phyloP scores from a whole-genome alignment of 64 coral and sea anemone species.

The Pachyseris speciosa region DNA sequence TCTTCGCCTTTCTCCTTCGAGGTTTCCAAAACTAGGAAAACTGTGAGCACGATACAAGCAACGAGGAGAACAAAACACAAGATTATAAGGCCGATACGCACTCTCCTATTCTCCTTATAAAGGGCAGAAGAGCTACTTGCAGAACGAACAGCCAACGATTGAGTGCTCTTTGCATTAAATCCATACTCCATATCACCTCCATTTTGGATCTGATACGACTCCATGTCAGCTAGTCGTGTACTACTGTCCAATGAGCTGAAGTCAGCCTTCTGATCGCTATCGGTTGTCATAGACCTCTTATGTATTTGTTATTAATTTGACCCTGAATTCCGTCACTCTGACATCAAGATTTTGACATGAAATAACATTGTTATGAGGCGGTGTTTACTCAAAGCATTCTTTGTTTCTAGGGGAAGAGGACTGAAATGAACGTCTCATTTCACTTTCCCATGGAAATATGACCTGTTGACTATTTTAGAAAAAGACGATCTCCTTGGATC shows the following conservation, averaged over 20 bases:
- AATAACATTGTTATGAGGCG: background rate
- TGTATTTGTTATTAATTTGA: conserved; percentile 20
- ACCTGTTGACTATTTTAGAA: no score
- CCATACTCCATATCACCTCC: background rate
- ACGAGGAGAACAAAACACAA: background rate
- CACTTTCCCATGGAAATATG: background rate
- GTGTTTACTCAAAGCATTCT: background rate
- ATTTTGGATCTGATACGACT: background rate
- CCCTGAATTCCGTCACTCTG: background rate
- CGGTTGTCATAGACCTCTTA: background rate
- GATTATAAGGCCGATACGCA: background rate
- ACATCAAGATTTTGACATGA: conserved; percentile 33
- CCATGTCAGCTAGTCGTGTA: background rate
- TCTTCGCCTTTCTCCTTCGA: background rate
- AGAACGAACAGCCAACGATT: background rate
- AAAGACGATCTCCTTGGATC: no score
- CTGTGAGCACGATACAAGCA: conserved; percentile 15
- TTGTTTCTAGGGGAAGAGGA: background rate
- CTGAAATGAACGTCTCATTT: background rate
- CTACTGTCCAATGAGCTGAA: background rate
- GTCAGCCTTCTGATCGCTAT: background rate
- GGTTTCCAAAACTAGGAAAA: conserved; percentile 14
- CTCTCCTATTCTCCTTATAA: background rate
- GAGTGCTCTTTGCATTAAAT: background rate
- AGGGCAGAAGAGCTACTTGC: background rate